A percentile compares a stretch with the other conserved stretches of the same genome.
Conservation (phyloP, 1,140 invertebrate species). For the Scaptomyza graminum region DNA sequence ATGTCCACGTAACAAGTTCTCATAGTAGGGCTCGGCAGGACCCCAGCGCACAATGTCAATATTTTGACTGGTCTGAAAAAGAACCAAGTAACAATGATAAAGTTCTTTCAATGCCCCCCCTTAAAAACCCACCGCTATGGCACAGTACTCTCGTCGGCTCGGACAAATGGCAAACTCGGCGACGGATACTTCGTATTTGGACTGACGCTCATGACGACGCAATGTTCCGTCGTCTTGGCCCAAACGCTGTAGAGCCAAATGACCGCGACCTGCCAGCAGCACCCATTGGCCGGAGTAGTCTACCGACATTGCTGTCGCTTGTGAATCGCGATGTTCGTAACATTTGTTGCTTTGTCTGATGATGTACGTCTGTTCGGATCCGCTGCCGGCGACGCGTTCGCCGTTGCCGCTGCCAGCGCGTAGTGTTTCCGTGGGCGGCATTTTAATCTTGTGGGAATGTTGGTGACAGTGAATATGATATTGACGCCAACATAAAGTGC, state of each 20-base stretch:
- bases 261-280: conserved; percentile 89
- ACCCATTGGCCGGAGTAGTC: conserved; percentile 93
- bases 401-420: conserved; percentile 50
- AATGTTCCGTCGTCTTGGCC: conserved; percentile 90
- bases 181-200: conserved; percentile 96
- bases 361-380: conserved; percentile 65
- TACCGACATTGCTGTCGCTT: conserved; percentile 96
- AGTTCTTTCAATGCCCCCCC: too few relatives aligned
- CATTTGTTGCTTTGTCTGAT: conserved; percentile 75
- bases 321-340: conserved; percentile 85
- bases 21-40: conserved; percentile 87
- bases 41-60: conserved; percentile 93
- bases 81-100: conserved; percentile 40
- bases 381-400: conserved; percentile 26
- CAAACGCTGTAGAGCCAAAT: conserved; percentile 90
- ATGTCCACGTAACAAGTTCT: conserved; percentile 91
- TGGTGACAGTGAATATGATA: not conserved
- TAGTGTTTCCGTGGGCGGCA: conserved; percentile 72
- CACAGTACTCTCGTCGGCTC: conserved; percentile 91
- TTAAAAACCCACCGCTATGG: conserved; percentile 91
- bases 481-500: conserved; percentile 42
- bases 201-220: conserved; percentile 92
- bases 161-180: conserved; percentile 96
- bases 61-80: conserved; percentile 90
- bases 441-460: conserved; percentile 19